These are phyloP conservation scores for Brevimyrus niger DNA, from an alignment of 2,113 vertebrate genomes.

Conservation along the genomic window DNA sequence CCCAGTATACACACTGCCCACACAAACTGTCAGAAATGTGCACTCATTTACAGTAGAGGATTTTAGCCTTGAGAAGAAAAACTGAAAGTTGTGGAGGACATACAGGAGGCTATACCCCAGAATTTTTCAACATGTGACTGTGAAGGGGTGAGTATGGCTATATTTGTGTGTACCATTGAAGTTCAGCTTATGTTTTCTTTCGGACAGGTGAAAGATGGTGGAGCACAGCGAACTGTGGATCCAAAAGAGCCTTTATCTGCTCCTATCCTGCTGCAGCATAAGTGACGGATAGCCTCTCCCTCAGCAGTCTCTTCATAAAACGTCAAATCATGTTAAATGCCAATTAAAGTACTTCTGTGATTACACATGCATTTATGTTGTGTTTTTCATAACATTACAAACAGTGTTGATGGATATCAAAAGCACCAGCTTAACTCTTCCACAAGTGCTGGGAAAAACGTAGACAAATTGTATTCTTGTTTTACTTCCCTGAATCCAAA, in stretches of 20 bases:
- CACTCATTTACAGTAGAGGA: background rate
- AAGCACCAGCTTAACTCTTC: background rate
- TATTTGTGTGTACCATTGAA: background rate
- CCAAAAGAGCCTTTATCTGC: constrained; percentile 53
- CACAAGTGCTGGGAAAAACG: background rate
- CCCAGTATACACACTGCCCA: background rate
- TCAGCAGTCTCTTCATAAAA: background rate
- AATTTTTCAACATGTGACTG: background rate
- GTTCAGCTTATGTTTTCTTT: background rate
- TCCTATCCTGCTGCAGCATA: constrained; percentile 27
- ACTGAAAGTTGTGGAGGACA: background rate
- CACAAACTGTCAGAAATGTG: background rate
- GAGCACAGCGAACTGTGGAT: constrained; percentile 44
- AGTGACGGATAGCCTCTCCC: background rate
- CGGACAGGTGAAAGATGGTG: constrained; percentile 50
- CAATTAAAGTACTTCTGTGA: background rate
- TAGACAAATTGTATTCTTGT: background rate
- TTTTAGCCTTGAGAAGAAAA: background rate
- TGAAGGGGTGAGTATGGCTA: background rate
- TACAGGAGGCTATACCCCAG: background rate
- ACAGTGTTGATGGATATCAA: background rate
- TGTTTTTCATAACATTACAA: background rate
- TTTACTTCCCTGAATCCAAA: background rate
- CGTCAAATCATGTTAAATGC: background rate
- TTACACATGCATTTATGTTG: background rate